Evolutionary conservation across 2,888 invertebrate genomes (phyloP).

Genomic region (Agonopterix alstromeriana): DNA sequence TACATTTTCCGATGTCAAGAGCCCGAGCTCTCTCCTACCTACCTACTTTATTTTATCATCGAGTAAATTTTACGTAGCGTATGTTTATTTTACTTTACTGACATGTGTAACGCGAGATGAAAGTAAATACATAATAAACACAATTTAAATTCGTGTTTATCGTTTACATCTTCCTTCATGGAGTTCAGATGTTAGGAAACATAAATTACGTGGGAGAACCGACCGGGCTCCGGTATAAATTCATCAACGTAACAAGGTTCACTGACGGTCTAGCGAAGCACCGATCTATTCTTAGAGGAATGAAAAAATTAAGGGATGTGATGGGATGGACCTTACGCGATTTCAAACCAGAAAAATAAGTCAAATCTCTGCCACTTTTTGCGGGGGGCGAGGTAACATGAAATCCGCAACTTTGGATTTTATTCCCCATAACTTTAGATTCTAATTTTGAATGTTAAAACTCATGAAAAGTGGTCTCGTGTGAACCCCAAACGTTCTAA

Average conservation of each 20-base stretch:
- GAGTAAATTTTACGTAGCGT: constrained; percentile 29
- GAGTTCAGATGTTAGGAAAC: constrained; percentile 6
- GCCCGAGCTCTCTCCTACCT: constrained; percentile 15
- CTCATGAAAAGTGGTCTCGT: no score
- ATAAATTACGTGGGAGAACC: background rate
- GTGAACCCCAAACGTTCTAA: no score
- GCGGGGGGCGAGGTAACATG: no score
- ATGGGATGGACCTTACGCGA: no score
- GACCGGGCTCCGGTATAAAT: background rate
- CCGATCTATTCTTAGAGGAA: no score
- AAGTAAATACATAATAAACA: constrained; percentile 10
- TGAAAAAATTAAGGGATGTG: no score
- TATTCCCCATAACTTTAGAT: no score
- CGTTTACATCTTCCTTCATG: constrained; percentile 9
- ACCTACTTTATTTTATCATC: constrained; percentile 35
- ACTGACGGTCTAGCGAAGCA: no score
- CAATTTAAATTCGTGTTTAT: constrained; percentile 4
- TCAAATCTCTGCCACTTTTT: no score
- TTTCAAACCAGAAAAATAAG: no score
- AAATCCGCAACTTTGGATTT: no score
- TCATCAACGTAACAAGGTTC: background rate
- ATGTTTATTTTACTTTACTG: constrained; percentile 11
- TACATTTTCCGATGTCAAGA: constrained; percentile 43
- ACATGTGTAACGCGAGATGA: constrained; percentile 13
- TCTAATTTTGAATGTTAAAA: no score